phyloP scores from a whole-genome alignment of 1,140 invertebrate genomes.

The Acyrthosiphon pisum region DNA sequence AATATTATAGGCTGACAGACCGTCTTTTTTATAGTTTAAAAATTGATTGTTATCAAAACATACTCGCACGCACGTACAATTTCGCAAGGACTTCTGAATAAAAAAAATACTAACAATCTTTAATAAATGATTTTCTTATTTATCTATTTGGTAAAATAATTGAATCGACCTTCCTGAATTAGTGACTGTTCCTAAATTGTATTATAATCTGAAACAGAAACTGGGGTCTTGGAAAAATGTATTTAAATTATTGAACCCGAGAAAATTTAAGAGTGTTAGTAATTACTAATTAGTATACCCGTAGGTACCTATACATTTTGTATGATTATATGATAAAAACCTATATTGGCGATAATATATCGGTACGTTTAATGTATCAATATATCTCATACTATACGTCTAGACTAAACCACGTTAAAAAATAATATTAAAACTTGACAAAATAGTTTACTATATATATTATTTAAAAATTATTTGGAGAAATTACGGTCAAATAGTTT shows the following conservation, averaged over 20 bases:
- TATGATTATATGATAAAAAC: neutral
- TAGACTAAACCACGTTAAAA: neutral
- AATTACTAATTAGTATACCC: too few relatives aligned
- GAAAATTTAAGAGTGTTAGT: too few relatives aligned
- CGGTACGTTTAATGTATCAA: neutral
- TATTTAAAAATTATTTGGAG: neutral
- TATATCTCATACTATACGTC: neutral
- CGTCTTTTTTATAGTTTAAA: too few relatives aligned
- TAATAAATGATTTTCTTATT: neutral
- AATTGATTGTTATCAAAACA: neutral
- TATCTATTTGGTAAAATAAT: neutral
- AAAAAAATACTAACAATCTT: neutral
- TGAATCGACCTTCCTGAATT: neutral
- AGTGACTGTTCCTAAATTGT: neutral
- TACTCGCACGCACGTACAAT: neutral
- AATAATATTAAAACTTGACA: neutral
- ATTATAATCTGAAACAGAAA: neutral
- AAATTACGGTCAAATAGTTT: neutral
- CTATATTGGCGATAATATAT: neutral
- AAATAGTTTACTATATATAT: neutral
- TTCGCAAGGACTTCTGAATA: neutral
- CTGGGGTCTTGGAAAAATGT: neutral
- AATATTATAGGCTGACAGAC: too few relatives aligned
- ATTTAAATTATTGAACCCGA: neutral
- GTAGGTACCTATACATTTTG: neutral